phyloP scores from a whole-genome alignment of 1,140 invertebrate species.

The Drosophila ironensis region DNA sequence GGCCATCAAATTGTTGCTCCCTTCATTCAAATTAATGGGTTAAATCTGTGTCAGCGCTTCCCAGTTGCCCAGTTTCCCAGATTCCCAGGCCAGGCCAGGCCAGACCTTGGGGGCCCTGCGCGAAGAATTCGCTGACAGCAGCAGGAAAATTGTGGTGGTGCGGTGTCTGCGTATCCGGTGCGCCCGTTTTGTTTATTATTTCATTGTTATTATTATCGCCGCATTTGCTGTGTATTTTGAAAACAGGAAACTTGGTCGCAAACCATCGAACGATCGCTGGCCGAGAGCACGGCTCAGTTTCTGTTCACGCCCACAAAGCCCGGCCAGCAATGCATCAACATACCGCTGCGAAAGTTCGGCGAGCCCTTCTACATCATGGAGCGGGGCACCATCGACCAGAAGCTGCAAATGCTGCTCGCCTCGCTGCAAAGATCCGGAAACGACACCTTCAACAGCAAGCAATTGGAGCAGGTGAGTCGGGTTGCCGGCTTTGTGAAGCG shows the following conservation, averaged over 20 bases:
- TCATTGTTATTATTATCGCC: too few relatives aligned
- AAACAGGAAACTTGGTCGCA: constrained; percentile 74
- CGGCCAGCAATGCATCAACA: constrained; percentile 52
- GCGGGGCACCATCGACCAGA: constrained; percentile 68
- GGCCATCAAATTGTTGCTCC: background rate
- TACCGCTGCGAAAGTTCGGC: constrained; percentile 54
- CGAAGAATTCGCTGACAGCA: constrained; percentile 46
- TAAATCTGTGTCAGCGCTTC: constrained; percentile 41
- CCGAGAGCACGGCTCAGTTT: constrained; percentile 70
- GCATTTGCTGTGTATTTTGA: too few relatives aligned
- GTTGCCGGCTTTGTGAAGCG: too few relatives aligned
- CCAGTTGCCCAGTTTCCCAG: too few relatives aligned
- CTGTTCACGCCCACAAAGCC: constrained; percentile 64
- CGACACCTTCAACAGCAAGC: constrained; percentile 63
- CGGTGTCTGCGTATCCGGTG: constrained; percentile 41
- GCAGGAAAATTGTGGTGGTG: too few relatives aligned
- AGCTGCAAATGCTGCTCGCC: constrained; percentile 59
- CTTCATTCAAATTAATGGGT: constrained; percentile 15
- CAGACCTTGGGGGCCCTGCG: constrained; percentile 29
- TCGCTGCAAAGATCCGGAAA: constrained; percentile 40
- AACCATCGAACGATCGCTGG: constrained; percentile 65
- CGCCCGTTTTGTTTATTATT: constrained; percentile 29
- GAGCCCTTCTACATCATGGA: constrained; percentile 76
- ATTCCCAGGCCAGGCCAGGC: too few relatives aligned
- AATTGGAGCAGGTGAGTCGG: constrained; percentile 65